phyloP scores from a whole-genome alignment of 2,113 vertebrate genomes.

The Electrona antarctica region DNA sequence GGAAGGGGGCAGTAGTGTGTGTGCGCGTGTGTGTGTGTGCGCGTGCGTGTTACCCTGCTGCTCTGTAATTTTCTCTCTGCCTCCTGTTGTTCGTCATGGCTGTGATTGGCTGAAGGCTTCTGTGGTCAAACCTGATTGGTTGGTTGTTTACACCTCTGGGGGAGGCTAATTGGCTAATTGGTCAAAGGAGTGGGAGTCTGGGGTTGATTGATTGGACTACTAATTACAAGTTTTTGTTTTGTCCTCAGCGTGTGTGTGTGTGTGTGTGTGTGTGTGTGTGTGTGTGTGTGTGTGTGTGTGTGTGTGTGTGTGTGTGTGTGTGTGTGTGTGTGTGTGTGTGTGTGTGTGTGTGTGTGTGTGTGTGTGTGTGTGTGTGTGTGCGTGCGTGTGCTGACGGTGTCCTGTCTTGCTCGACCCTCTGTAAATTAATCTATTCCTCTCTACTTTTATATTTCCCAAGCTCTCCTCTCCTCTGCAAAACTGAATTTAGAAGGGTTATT shows the following conservation, averaged over 20 bases:
- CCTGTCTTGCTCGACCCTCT: background rate
- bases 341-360: conserved; percentile 10
- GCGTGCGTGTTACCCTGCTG: conserved; percentile 30
- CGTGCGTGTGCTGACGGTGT: too few species aligned
- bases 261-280: conserved; percentile 8
- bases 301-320: conserved; percentile 1
- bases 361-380: conserved; percentile 7
- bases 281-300: conserved; percentile 1
- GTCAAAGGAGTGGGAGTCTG: conserved; percentile 46
- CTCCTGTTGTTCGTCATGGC: conserved; percentile 53
- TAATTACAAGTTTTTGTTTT: conserved; percentile 58
- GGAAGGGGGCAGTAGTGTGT: background rate
- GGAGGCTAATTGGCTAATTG: conserved; percentile 66
- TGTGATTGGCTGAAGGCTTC: conserved; percentile 31
- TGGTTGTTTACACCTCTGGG: conserved; percentile 65
- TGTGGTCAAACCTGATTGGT: conserved; percentile 59
- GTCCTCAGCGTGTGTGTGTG: conserved; percentile 39
- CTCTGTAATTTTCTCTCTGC: conserved; percentile 65
- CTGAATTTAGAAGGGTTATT: background rate
- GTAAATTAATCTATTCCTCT: background rate
- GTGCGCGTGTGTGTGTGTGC: conserved; percentile 18
- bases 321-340: conserved; percentile 18
- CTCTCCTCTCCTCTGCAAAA: background rate
- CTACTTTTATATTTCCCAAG: background rate
- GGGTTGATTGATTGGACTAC: conserved; percentile 52